phyloP scores from a whole-genome alignment of 2,797 vertebrate genomes.

The Aeoliscus strigatus region DNA sequence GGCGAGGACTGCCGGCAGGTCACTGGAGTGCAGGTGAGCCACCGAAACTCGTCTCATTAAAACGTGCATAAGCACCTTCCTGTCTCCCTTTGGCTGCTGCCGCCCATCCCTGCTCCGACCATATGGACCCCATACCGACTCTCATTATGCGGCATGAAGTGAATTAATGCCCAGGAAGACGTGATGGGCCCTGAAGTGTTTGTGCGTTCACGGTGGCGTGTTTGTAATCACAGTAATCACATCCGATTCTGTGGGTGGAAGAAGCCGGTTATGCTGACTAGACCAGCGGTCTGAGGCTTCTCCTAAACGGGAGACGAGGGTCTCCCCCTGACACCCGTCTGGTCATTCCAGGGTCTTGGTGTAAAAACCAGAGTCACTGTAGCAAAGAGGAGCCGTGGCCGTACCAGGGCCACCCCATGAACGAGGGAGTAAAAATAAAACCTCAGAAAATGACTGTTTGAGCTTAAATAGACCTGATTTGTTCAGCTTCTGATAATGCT shows the following conservation, averaged over 20 bases:
- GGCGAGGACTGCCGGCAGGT: conserved; percentile 55
- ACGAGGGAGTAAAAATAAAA: too few species aligned
- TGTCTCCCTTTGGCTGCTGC: conserved; percentile 37
- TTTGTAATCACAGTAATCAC: conserved; percentile 59
- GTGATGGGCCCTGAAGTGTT: conserved; percentile 42
- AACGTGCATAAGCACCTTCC: conserved; percentile 64
- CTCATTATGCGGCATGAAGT: conserved; percentile 72
- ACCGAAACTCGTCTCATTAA: conserved; percentile 72
- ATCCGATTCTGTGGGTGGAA: conserved; percentile 31
- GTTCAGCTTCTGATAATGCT: too few species aligned
- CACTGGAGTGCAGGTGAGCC: conserved; percentile 56
- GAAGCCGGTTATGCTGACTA: conserved; percentile 36
- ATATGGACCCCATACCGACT: conserved; percentile 76
- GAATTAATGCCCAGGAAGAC: conserved; percentile 61
- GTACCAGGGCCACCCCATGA: too few species aligned
- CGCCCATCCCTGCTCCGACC: conserved; percentile 59
- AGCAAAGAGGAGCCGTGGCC: too few species aligned
- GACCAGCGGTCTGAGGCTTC: too few species aligned
- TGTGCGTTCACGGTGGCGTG: conserved; percentile 34
- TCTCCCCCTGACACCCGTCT: too few species aligned
- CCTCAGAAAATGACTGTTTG: too few species aligned
- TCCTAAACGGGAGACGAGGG: too few species aligned
- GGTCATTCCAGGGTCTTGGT: too few species aligned
- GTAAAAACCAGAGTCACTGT: too few species aligned
- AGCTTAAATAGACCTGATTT: too few species aligned